Evolutionary conservation across 2,113 vertebrate genomes (phyloP).

Genomic region (Acrocephalus kingi): DNA sequence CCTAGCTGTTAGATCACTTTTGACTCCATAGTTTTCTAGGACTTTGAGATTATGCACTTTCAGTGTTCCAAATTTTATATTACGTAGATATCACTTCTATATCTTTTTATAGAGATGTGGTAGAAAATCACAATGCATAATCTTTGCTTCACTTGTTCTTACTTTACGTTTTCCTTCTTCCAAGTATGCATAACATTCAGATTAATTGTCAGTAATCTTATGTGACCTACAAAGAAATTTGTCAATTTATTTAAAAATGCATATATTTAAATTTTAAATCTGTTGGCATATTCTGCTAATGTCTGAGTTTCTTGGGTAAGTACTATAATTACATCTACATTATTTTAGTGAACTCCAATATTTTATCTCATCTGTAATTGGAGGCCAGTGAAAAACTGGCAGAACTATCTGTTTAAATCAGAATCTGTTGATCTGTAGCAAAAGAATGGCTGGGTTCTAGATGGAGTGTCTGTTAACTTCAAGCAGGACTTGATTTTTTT

Average conservation of each 20-base stretch:
- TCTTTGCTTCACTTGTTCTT: not conserved
- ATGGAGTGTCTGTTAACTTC: not conserved
- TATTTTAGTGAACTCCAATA: not conserved
- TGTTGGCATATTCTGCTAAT: not conserved
- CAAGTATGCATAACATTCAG: not conserved
- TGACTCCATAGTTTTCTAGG: not conserved
- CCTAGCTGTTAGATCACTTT: not conserved
- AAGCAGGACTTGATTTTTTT: not conserved
- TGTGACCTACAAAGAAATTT: not conserved
- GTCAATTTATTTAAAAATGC: not conserved
- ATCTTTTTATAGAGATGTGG: not conserved
- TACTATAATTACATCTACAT: not conserved
- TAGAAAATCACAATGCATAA: not conserved
- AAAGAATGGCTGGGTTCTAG: not conserved
- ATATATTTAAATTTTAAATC: not conserved
- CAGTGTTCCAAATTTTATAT: not conserved
- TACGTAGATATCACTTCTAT: not conserved
- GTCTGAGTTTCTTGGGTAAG: not conserved
- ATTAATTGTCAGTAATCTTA: not conserved
- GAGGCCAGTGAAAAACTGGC: not conserved
- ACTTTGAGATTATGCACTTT: not conserved
- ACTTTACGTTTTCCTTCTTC: not conserved
- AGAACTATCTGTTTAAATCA: not conserved
- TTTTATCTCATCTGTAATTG: not conserved
- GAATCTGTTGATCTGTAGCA: not conserved